Evolutionary conservation across 2,113 vertebrate genomes (phyloP), one percentile per base, ranked within the genome.

Genomic region (Lasiurus borealis): DNA sequence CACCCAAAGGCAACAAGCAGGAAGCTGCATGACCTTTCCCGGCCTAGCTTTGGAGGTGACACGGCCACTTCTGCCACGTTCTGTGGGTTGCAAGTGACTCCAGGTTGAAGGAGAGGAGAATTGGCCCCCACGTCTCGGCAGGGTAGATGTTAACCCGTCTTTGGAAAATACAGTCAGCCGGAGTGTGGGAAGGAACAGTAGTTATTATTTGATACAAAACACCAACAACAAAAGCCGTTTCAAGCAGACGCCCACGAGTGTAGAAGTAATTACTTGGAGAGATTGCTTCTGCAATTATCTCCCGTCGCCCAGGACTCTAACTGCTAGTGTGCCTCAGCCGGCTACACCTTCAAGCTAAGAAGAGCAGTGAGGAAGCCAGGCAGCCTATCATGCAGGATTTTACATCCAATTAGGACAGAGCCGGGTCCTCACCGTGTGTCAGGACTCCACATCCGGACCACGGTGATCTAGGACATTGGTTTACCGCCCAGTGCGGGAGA

Each of bases 131-230:
- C n/a, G 4, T 18, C 64, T 40, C 9, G 16, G 50, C 3, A 12
- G 64, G 54, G 54, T 29, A 31, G 48, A 31, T 19, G 31, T 2
- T 54, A 16, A 2, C 8, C 44, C 46, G 23, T 82, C 75, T 91
- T 66, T 91, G 46, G 54, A 66, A 73, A 91, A 23, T 13, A 46
- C 75, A 46, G n/a, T 6, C 21, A 34, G 48, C 29, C 7, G 11
- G 64, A 18, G 7, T 0, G 3, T 66, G 29, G 34, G 64, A 6
- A 50, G 29, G 18, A 54, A 36, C 7, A 12, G 34, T 9, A 23
- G 75, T 68, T 85, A 66, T 73, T 62, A 34, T 68, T 31, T 68
- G 68, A 87, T 23, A 66, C 46, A 54, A 73, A 90, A 66, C 44
- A 62, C 34, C 57, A 71, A 21, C 62, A 78, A 50, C 73, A 66